Conservation (phyloP, 2,888 invertebrate genomes). For the Proisotoma minuta region DNA sequence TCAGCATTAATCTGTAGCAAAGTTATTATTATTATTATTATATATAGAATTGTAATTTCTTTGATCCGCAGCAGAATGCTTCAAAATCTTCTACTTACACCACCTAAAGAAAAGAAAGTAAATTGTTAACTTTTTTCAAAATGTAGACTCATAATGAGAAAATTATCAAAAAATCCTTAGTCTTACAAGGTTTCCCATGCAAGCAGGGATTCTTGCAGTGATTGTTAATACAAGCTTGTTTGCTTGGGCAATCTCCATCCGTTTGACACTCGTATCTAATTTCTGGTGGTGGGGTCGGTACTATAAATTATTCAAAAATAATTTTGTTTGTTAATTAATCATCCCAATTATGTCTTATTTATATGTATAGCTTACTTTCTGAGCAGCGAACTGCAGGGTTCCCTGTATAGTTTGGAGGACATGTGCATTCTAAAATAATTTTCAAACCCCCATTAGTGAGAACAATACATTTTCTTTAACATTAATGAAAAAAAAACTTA, state of each 20-base stretch:
- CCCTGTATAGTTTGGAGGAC: conserved; percentile 75
- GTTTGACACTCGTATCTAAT: conserved; percentile 38
- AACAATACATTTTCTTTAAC: not conserved
- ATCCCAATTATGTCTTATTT: not conserved
- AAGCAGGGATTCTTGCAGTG: conserved; percentile 73
- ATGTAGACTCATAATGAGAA: not conserved
- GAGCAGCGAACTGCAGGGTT: conserved; percentile 68
- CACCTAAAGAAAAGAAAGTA: not conserved
- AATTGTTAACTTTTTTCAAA: not conserved
- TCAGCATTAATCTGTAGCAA: conserved; percentile 55
- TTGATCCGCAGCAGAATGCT: no score
- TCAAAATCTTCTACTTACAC: not conserved
- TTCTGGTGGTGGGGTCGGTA: conserved; percentile 13
- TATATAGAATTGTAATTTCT: not conserved
- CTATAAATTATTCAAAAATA: not conserved
- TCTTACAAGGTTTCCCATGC: conserved; percentile 38
- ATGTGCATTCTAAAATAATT: conserved; percentile 70
- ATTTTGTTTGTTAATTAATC: conserved; percentile 20
- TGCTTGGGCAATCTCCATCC: conserved; percentile 63
- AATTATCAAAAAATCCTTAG: not conserved
- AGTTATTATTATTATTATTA: not conserved
- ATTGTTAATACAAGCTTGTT: conserved; percentile 72
- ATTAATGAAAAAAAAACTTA: not conserved
- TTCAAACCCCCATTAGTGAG: no score
- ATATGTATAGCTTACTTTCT: conserved; percentile 52